Conservation (phyloP, 2,113 vertebrate species). For the Phoxinus phoxinus region DNA sequence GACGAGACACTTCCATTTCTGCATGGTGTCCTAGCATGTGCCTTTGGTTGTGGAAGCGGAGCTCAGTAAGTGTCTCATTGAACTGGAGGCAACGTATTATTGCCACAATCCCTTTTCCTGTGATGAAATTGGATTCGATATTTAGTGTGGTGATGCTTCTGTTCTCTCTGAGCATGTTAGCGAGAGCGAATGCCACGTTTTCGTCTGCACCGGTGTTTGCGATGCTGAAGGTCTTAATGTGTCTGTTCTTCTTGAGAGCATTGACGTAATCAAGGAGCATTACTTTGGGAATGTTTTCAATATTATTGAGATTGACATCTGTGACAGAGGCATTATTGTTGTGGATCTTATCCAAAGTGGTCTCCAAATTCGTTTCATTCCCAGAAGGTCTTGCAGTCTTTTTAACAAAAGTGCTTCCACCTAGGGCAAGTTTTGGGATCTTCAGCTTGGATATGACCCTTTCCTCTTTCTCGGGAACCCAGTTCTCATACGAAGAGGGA, state of each 20-base stretch:
- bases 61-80: conserved; percentile 91
- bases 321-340: conserved; percentile 86
- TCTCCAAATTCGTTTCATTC: conserved; percentile 94
- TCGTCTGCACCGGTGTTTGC: conserved; percentile 95
- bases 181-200: conserved; percentile 84
- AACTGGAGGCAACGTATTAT: conserved; percentile 96
- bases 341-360: conserved; percentile 84
- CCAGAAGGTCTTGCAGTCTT: conserved; percentile 93
- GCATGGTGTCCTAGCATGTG: conserved; percentile 96
- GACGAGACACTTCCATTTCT: conserved; percentile 93
- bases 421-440: conserved; percentile 84
- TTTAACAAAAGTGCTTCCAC: conserved; percentile 83
- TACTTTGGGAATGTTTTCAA: conserved; percentile 97
- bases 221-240: conserved; percentile 88
- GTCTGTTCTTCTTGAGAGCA: conserved; percentile 90
- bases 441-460: conserved; percentile 88
- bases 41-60: conserved; percentile 99
- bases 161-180: conserved; percentile 96
- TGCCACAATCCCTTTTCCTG: conserved; percentile 91
- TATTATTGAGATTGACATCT: conserved; percentile 97
- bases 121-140: conserved; percentile 93
- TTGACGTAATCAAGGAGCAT: conserved; percentile 93
- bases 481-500: conserved; percentile 51
- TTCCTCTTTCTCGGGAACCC: conserved; percentile 76
- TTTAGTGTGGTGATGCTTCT: conserved; percentile 90